Evolutionary conservation across 2,797 vertebrate genomes (phyloP), one percentile per base, ranked within the genome.

Genomic region (Gymnopithys bicolor): DNA sequence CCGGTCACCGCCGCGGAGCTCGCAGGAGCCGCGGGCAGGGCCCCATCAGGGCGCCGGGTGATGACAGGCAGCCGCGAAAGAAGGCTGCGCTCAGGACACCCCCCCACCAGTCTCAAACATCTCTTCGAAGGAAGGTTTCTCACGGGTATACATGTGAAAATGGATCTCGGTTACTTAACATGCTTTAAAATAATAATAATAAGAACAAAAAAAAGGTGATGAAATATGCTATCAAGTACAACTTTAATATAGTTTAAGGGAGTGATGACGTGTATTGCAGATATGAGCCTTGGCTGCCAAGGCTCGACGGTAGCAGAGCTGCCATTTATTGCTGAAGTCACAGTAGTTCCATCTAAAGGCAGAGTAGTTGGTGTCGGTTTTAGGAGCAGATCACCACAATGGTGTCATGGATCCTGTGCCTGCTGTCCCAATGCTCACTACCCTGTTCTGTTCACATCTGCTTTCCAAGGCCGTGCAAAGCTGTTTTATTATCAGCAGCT

Each of bases 41-140:
- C 49, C 35, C 5, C 2, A 4, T 3, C 9, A 8, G 2, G 6
- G 43, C 43, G 4, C 12, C 7, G 39, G 33, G 46, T 12, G 68
- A 2, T 13, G 5, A 2, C 33, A 39, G 68, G 43, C 2, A 8
- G 53, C 63, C 18, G 9, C 13, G 37, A 23, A 49, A 48, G 48
- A 35, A n/a, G 30, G 70, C 49, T 37, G 32, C 28, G 56, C 58
- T 33, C 24, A 4, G 0, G 14, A 3, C 5, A 6, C 21, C 16
- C 3, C 6, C 6, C 0, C 24, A 1, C 13, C 35, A 19, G 19
- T 0, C 30, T 19, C 13, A 0, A 8, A 13, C 28, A 4, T 7
- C 41, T 37, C 51, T 8, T 11, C 37, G 48, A 41, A 52, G 39
- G 27, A 32, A 80, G 4, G 32, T 45, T 63, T 84, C 48, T 49